Evolutionary conservation across 2,797 vertebrate species (phyloP), one percentile per base, ranked within the genome.

Genomic region (Chelon auratus): DNA sequence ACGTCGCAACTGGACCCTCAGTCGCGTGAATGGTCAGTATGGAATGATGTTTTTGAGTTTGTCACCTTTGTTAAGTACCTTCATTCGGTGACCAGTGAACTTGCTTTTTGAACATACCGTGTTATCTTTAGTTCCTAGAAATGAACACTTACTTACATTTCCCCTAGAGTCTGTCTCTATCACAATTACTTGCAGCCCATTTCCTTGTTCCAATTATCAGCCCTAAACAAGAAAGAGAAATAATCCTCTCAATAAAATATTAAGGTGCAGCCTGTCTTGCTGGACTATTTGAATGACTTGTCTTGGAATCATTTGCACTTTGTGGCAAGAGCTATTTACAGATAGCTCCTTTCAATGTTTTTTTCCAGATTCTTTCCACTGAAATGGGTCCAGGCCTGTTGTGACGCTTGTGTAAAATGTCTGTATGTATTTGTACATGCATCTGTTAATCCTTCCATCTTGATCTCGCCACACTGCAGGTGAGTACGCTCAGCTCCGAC

Each of bases 1-100:
- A 59, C 96, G 95, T 63, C 96, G 93, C 75, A 99, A 99, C 85
- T 99, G 98, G 98, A 99, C 97, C 1, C 95, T 99, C 62, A 93
- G 89, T 57, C 95, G 96, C 48, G 82, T 99, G 74, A 97, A 90
- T 53, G 97, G 97, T 93, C 42, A 81, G 91, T 84, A 24, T 13
- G 0, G 10, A 0, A 36, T 12, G 1, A 8, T 11, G 9, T 63
- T 30, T 22, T 5, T 13, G 9, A 0, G 14, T 3, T 9, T 39
- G 10, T 26, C 5, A 8, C 0, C 45, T 4, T 5, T 40, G 8
- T 10, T 11, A 39, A 39, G 39, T 40, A 0, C 10, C 6, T 33
- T 33, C 30, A 33, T 33, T 33, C 43, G 6, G 7, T 45, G 43
- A 45, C 43, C 43, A 8, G 15, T 48, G 17, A 9, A 18, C 17